Evolutionary conservation across 2,888 invertebrate species (phyloP).

Genomic region (Stomorhina lunata): DNA sequence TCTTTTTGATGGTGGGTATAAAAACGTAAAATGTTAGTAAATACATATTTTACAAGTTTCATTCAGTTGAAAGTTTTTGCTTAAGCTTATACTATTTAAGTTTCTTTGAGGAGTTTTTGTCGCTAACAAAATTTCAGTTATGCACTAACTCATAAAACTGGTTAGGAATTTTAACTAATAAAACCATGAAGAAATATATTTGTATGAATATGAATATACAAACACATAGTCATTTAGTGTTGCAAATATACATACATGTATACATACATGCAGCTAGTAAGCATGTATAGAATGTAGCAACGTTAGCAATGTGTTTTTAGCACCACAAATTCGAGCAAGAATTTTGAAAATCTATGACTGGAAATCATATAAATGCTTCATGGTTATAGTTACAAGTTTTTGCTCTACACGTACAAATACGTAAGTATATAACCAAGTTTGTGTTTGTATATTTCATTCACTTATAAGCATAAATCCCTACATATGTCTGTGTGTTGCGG

Average conservation of each 20-base stretch:
- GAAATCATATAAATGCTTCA: constrained; percentile 54
- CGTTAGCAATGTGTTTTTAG: constrained; percentile 26
- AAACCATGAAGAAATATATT: constrained; percentile 13
- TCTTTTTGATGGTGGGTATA: too few species aligned
- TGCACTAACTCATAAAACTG: constrained; percentile 29
- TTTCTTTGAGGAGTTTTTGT: constrained; percentile 26
- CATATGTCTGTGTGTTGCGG: not conserved
- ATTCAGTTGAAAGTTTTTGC: constrained; percentile 4
- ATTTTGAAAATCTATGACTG: constrained; percentile 45
- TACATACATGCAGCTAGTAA: not conserved
- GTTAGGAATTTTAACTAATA: constrained; percentile 45
- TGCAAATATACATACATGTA: not conserved
- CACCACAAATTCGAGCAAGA: constrained; percentile 19
- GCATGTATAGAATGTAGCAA: not conserved
- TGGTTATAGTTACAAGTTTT: constrained; percentile 24
- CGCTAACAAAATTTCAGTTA: constrained; percentile 42
- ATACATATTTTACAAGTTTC: constrained; percentile 43
- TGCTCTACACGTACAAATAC: not conserved
- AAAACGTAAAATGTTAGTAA: constrained; percentile 1
- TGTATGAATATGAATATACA: not conserved
- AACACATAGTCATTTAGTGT: not conserved
- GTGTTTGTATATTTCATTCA: not conserved
- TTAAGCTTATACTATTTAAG: not conserved
- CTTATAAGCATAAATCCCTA: not conserved
- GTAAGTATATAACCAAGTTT: not conserved